A percentile compares a stretch with the other conserved stretches of the same genome.
phyloP scores from a whole-genome alignment of 2,113 vertebrate genomes.

The Oreochromis niloticus region DNA sequence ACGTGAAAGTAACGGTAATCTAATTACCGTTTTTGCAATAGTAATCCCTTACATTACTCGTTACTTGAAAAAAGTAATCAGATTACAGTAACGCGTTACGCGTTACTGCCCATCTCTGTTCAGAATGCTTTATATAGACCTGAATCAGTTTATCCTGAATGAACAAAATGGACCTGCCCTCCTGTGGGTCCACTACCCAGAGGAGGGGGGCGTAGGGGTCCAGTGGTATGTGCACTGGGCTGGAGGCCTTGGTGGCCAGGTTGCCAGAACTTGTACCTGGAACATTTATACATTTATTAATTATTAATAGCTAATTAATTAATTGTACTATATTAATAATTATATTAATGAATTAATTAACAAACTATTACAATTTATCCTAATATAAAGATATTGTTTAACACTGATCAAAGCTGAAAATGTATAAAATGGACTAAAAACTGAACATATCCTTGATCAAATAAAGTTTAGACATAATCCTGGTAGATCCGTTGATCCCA shows the following conservation, averaged over 20 bases:
- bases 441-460: not conserved
- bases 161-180: not conserved
- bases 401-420: not conserved
- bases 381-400: not conserved
- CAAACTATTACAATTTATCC: not conserved
- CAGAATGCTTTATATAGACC: not conserved
- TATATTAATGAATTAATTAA: not conserved
- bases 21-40: too few relatives aligned
- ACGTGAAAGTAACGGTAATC: too few relatives aligned
- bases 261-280: not conserved
- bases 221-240: not conserved
- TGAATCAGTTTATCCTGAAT: not conserved
- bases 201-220: not conserved
- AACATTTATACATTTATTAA: not conserved
- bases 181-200: not conserved
- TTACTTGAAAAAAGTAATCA: too few relatives aligned
- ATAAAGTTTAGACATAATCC: not conserved
- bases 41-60: too few relatives aligned
- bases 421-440: not conserved
- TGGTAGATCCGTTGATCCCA: not conserved
- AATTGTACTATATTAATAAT: not conserved
- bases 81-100: too few relatives aligned
- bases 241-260: not conserved
- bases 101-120: not conserved
- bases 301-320: not conserved